Evolutionary conservation across 2,113 vertebrate genomes (phyloP), one percentile per base, ranked within the genome.

Genomic region (Planiliza haematocheilus): DNA sequence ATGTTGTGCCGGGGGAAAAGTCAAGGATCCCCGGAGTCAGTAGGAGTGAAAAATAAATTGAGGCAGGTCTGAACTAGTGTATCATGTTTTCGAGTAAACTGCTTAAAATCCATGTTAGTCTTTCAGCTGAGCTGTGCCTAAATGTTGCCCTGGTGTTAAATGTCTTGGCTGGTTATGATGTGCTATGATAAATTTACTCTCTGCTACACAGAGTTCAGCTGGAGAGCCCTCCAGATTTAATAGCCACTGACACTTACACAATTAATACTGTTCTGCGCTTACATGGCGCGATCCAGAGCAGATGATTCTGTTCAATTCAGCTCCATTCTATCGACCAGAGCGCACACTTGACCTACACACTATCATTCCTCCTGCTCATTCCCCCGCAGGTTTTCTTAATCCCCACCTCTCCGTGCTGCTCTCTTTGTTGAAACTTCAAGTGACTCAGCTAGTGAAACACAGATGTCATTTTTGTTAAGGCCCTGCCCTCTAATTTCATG

Each of bases 401-500:
- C 39, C 34, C 57, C 24, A 21, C 24, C 34, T 38, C 58, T 17
- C 36, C 11, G 5, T 11, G 18, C 49, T 18, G 10, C 21, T 74
- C 21, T 58, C 1, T 53, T 67, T 46, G 49, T 51, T 24, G 20
- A 30, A 73, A 20, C 17, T 71, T 9, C 45, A 61, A 20, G 6
- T 9, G 34, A 41, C 60, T 42, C 34, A 24, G 24, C 12, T 37
- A 59, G 16, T 41, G 21, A 73, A 65, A 59, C 45, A 17, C 45
- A 21, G 48, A 42, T 56, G 72, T 42, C 7, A 45, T 61, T 17
- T 24, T 30, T 63, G 57, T 14, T 18, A 68, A 60, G 16, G 49
- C 30, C 3, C 24, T 17, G 7, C 24, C 43, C 57, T 59, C 67
- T 70, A 46, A 86, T 87, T 74, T 79, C 70, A 72, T 61, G 69